A percentile compares a stretch with the other conserved stretches of the same genome.
Evolutionary conservation across 2,888 invertebrate genomes (phyloP).

Genomic region (Andrena hattorfiana): DNA sequence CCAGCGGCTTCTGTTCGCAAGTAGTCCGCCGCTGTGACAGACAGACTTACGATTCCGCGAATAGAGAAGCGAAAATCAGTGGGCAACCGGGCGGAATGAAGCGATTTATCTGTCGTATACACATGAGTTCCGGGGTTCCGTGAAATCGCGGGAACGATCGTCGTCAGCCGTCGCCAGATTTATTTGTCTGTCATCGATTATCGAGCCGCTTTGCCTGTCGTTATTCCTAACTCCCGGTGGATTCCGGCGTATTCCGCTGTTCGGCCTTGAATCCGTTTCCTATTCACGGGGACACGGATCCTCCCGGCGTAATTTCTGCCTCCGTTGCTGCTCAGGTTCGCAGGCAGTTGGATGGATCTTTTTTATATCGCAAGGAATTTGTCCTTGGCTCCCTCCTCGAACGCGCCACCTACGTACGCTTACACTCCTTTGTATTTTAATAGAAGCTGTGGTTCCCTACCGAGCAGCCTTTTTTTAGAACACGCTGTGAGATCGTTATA

Average conservation of each 20-base stretch:
- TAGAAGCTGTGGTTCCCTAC: no score
- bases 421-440: not conserved
- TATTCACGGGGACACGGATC: not conserved
- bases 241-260: not conserved
- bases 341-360: not conserved
- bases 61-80: conserved; percentile 20
- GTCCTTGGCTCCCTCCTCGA: conserved; percentile 8
- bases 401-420: not conserved
- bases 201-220: conserved; percentile 37
- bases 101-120: conserved; percentile 30
- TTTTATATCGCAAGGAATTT: conserved; percentile 25
- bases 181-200: conserved; percentile 59
- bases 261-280: conserved; percentile 22
- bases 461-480: no score
- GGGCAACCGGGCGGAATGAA: conserved; percentile 10
- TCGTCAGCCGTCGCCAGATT: conserved; percentile 38
- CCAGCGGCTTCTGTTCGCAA: not conserved
- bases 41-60: conserved; percentile 29
- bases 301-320: not conserved
- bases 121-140: conserved; percentile 18
- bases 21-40: no score
- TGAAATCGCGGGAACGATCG: conserved; percentile 38
- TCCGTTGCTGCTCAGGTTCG: not conserved
- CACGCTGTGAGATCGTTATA: not conserved
- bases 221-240: conserved; percentile 9